Evolutionary conservation across 1,140 invertebrate genomes (phyloP).

Genomic region (Microplitis mediator): DNA sequence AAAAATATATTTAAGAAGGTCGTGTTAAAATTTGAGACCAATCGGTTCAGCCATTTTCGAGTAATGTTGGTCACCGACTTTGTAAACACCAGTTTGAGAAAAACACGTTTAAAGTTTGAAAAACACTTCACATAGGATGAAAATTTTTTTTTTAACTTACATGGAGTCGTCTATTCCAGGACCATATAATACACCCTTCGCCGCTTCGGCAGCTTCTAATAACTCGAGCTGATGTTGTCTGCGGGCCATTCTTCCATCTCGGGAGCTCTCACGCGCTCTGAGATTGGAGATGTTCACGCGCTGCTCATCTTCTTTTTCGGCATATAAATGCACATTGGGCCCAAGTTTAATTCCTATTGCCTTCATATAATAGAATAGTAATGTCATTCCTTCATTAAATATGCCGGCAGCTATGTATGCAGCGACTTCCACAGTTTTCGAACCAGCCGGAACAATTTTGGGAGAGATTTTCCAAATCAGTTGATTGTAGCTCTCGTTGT

Average conservation of each 20-base stretch:
- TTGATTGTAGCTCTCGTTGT: conserved; percentile 37
- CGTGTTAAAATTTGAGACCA: conserved; percentile 3
- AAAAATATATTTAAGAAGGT: conserved; percentile 12
- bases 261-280: too few species aligned
- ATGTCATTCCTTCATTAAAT: conserved; percentile 36
- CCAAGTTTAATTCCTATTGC: conserved; percentile 35
- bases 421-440: conserved; percentile 34
- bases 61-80: conserved; percentile 11
- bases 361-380: conserved; percentile 34
- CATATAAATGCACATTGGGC: too few species aligned
- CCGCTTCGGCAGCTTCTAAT: conserved; percentile 23
- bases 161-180: too few species aligned
- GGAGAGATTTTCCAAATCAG: conserved; percentile 33
- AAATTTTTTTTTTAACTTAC: conserved; percentile 26
- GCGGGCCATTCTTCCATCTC: too few species aligned
- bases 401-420: conserved; percentile 34
- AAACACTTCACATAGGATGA: background rate
- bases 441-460: conserved; percentile 31
- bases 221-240: too few species aligned
- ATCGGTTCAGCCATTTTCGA: conserved; percentile 8
- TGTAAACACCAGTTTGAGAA: too few species aligned
- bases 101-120: too few species aligned
- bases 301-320: too few species aligned
- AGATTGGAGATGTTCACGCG: too few species aligned
- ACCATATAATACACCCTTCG: conserved; percentile 33